Conservation (phyloP, 2,113 vertebrate genomes). For the Scalopus aquaticus region DNA sequence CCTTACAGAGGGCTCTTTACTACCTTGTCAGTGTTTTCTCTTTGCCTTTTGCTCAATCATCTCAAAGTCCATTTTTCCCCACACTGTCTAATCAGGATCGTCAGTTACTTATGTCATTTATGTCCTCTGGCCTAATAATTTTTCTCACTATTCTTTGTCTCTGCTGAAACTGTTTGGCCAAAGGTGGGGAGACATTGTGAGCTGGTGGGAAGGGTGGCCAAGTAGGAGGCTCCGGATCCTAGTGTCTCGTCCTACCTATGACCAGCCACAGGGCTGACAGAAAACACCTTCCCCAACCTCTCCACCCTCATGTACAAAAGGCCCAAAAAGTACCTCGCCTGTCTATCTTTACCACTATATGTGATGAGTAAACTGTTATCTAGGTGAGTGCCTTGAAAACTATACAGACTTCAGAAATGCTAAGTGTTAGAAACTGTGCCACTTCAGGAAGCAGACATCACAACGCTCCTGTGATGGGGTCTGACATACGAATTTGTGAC, state of each 20-base stretch:
- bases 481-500: neutral
- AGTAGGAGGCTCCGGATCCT: neutral
- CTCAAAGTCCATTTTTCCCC: conserved; percentile 84
- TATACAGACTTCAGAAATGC: neutral
- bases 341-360: neutral
- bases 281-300: neutral
- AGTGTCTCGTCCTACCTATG: too few relatives aligned
- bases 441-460: neutral
- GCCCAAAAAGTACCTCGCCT: neutral
- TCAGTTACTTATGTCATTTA: conserved; percentile 74
- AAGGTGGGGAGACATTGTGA: neutral
- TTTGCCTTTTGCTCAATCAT: conserved; percentile 82
- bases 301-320: neutral
- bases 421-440: neutral
- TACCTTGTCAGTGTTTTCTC: conserved; percentile 73
- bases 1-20: neutral
- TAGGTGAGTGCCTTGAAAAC: neutral
- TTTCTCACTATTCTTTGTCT: conserved; percentile 45
- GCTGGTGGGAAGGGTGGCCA: neutral
- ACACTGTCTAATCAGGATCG: conserved; percentile 84
- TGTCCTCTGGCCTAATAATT: conserved; percentile 47
- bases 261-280: neutral
- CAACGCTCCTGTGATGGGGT: neutral
- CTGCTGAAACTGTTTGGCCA: neutral
- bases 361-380: neutral